Evolutionary conservation across 2,888 invertebrate species (phyloP).

Genomic region (Macrosoma leucophasiata): DNA sequence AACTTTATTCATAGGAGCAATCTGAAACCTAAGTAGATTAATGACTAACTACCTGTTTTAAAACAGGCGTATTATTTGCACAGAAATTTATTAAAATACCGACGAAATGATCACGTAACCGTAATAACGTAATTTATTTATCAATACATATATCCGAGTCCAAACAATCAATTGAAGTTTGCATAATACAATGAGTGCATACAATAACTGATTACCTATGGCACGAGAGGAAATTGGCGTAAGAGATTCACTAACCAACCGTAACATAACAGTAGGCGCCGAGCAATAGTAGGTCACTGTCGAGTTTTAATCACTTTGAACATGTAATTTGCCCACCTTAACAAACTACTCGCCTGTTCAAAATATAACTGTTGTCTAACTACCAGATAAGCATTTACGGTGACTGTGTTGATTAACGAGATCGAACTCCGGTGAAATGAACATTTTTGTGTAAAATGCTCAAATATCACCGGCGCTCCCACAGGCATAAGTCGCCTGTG

Average conservation of each 20-base stretch:
- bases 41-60: too few relatives aligned
- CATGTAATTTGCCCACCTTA: slow-evolving; percentile 22
- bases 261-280: slow-evolving; percentile 47
- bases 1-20: too few relatives aligned
- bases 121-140: slow-evolving; percentile 5
- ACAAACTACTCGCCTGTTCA: slow-evolving; percentile 29
- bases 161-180: slow-evolving; percentile 10
- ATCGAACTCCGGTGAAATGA: slow-evolving; percentile 59
- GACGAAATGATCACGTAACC: too few relatives aligned
- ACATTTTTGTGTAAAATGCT: slow-evolving; percentile 72
- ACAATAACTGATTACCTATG: slow-evolving; percentile 18
- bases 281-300: slow-evolving; percentile 35
- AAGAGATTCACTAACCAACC: slow-evolving; percentile 40
- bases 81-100: too few relatives aligned
- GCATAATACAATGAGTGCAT: slow-evolving; percentile 11
- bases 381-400: slow-evolving; percentile 32
- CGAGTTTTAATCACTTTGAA: slow-evolving; percentile 30
- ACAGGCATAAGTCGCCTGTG: slow-evolving; percentile 69
- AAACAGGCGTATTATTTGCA: too few relatives aligned
- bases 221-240: slow-evolving; percentile 29
- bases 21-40: too few relatives aligned
- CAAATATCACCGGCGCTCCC: slow-evolving; percentile 72
- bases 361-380: slow-evolving; percentile 34
- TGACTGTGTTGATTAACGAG: slow-evolving; percentile 34
- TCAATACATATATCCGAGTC: slow-evolving; percentile 6